These are phyloP conservation scores for Percina caprodes DNA, from an alignment of 2,113 vertebrate species.

Conservation along the genomic window DNA sequence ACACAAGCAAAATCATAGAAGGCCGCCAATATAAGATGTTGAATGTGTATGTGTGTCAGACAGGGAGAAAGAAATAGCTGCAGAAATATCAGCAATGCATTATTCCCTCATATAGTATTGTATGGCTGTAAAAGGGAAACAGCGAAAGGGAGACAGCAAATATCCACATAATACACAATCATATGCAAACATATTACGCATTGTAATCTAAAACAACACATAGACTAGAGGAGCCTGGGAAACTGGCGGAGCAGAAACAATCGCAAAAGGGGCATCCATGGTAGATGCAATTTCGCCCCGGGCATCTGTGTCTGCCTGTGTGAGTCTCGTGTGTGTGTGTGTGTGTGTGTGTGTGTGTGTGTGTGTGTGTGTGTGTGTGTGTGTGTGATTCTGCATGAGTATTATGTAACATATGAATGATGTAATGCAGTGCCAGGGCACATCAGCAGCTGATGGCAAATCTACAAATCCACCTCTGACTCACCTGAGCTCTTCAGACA, in stretches of 20 bases:
- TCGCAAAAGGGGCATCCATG: slow-evolving; percentile 69
- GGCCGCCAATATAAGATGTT: not conserved
- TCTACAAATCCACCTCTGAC: slow-evolving; percentile 62
- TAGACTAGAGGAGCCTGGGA: slow-evolving; percentile 37
- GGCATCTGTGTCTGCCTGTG: slow-evolving; percentile 57
- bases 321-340: slow-evolving; percentile 37
- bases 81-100: slow-evolving; percentile 20
- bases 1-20: not conserved
- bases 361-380: slow-evolving; percentile 31
- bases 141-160: not conserved
- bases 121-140: slow-evolving; percentile 1
- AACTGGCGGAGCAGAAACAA: slow-evolving; percentile 68
- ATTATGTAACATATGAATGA: slow-evolving; percentile 84
- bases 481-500: slow-evolving; percentile 76
- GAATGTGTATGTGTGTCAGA: not conserved
- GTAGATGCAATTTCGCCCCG: slow-evolving; percentile 57
- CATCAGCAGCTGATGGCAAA: slow-evolving; percentile 69
- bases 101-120: not conserved
- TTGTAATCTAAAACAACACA: slow-evolving; percentile 15
- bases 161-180: slow-evolving; percentile 11
- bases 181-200: slow-evolving; percentile 7
- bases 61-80: not conserved
- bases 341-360: slow-evolving; percentile 10
- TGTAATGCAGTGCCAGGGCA: slow-evolving; percentile 76
- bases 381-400: slow-evolving; percentile 46